These are phyloP conservation scores for Scatophagus argus DNA, from an alignment of 2,113 vertebrate genomes.

Conservation along the genomic window DNA sequence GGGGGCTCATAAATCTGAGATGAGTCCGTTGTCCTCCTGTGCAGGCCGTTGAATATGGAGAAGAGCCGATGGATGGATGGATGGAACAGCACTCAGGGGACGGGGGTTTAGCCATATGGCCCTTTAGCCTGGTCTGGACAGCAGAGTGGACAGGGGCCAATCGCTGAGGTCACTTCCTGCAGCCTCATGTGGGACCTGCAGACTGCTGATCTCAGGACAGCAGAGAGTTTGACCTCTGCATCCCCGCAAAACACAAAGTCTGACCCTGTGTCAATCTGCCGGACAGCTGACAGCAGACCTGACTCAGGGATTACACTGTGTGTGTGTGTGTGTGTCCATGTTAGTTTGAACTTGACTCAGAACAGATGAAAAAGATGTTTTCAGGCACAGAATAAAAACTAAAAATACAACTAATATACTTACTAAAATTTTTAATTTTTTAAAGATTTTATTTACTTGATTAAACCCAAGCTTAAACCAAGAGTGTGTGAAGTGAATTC, in stretches of 20 bases:
- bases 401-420: neutral
- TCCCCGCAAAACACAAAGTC: neutral
- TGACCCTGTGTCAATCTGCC: slow-evolving; percentile 40
- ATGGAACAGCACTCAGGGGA: slow-evolving; percentile 33
- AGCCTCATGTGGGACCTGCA: slow-evolving; percentile 18
- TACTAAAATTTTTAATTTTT: too few relatives aligned
- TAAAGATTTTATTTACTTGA: too few relatives aligned
- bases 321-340: neutral
- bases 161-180: slow-evolving; percentile 46
- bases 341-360: neutral
- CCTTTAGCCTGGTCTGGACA: neutral
- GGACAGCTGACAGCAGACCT: slow-evolving; percentile 41
- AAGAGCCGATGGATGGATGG: slow-evolving; percentile 28
- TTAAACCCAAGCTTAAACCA: too few relatives aligned
- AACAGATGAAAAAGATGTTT: neutral
- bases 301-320: slow-evolving; percentile 31
- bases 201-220: slow-evolving; percentile 51
- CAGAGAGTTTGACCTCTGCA: slow-evolving; percentile 21
- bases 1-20: slow-evolving; percentile 44
- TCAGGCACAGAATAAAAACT: neutral
- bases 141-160: slow-evolving; percentile 5
- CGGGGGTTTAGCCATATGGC: slow-evolving; percentile 40
- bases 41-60: slow-evolving; percentile 32
- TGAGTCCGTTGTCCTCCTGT: slow-evolving; percentile 24
- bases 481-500: too few relatives aligned